Base-by-base conservation (phyloP, 2,797 vertebrate species). In the Garrulus glandarius region DNA sequence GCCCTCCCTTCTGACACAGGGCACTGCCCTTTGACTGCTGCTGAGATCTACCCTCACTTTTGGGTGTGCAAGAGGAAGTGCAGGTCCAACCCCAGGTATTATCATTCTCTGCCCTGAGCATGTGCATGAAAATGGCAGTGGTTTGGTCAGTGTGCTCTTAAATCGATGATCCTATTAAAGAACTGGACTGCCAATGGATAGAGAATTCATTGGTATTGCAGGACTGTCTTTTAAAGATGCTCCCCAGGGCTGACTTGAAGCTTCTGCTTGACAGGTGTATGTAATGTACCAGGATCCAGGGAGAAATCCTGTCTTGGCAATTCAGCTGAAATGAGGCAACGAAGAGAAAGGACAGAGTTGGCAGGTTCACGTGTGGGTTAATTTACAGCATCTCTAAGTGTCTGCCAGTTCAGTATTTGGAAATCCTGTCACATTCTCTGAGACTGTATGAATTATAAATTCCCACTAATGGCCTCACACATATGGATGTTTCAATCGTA, bases 171-270 rank as follows among this genome's bases (percentile, higher is more conserved):
- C 37, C 59, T 60, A 65, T 78, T 67, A 86, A 79, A 70, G 77
- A 79, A 57, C 0, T 1, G 1, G 76, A 2, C 71, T 92, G 84
- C n/a, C 18, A 30, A 5, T 6, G 76, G 41, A 47, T 26, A 49
- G 80, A 82, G 92, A 67, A 52, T 90, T 96, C 96, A 96, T 95
- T 94, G 91, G 81, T 96, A 96, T 93, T 95, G 80, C 95, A 94
- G 84, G 24, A 86, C 49, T 37, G 41, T 77, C 72, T 94, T 61
- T 49, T 60, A 79, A 76, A 87, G 89, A 20, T 15, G 27, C 39
- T 97, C 80, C 95, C 93, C 43, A 79, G 70, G 94, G 90, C 83
- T 79, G 63, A 53, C 60, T 92, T 86, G 89, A 95, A 89, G 94
- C 89, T 95, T 93, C 83, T 84, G 44, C 83, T 86, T 97, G 95